A percentile compares a stretch with the other conserved stretches of the same genome.
phyloP scores from a whole-genome alignment of 2,113 vertebrate species.

The Eptesicus fuscus region DNA sequence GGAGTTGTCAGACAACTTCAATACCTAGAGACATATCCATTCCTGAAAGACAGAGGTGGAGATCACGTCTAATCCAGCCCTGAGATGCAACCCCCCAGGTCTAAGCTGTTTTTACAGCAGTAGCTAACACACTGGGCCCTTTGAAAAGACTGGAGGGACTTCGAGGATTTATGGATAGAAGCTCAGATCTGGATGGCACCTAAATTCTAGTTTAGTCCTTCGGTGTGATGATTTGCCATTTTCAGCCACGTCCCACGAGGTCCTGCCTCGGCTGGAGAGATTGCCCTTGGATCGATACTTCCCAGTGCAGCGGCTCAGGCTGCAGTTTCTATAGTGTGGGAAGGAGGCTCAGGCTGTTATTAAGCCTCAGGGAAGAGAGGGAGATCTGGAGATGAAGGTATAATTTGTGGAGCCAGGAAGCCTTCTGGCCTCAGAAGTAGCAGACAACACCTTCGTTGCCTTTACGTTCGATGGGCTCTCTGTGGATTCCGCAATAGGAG shows the following conservation, averaged over 20 bases:
- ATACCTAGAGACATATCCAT: neutral
- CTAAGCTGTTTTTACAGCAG: neutral
- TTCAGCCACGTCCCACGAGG: neutral
- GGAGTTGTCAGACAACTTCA: conserved; percentile 29
- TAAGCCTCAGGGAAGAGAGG: neutral
- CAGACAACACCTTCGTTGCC: neutral
- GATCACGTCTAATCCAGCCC: conserved; percentile 37
- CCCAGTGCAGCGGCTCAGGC: neutral
- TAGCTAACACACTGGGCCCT: neutral
- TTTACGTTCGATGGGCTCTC: neutral
- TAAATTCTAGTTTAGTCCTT: neutral
- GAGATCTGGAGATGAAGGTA: neutral
- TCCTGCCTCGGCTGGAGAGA: neutral
- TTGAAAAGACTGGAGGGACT: neutral
- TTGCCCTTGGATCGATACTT: neutral
- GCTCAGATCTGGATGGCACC: neutral
- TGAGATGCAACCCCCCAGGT: neutral
- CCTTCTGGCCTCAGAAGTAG: neutral
- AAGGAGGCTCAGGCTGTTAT: neutral
- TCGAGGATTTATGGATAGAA: neutral
- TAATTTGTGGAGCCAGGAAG: neutral
- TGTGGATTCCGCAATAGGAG: neutral
- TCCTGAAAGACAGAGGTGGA: neutral
- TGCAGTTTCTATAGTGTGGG: neutral
- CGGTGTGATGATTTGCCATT: neutral